These are phyloP conservation scores for Adelges cooleyi DNA, from an alignment of 1,140 invertebrate species.

Conservation along the genomic window DNA sequence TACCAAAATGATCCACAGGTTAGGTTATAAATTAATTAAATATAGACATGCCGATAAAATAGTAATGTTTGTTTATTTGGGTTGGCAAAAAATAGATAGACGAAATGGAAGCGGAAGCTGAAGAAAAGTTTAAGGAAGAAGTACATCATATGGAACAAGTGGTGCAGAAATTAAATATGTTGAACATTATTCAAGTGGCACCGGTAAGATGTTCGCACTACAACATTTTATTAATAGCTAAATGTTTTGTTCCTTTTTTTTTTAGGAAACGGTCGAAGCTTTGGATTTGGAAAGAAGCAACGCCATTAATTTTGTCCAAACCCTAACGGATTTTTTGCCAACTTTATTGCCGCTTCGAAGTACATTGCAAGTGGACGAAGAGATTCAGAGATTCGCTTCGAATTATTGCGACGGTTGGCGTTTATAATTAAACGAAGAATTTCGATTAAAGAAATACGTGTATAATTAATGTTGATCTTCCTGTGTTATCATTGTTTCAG, in stretches of 20 bases:
- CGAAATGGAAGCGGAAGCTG: slow-evolving; percentile 19
- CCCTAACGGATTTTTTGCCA: slow-evolving; percentile 57
- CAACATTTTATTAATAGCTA: not conserved
- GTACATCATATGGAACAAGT: slow-evolving; percentile 2
- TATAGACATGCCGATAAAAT: too few relatives aligned
- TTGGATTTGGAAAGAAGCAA: slow-evolving; percentile 67
- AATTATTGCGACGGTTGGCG: slow-evolving; percentile 45
- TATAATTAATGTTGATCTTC: not conserved
- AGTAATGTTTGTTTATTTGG: not conserved
- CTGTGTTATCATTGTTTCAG: not conserved
- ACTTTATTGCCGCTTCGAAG: slow-evolving; percentile 56
- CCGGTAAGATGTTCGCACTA: slow-evolving; percentile 22
- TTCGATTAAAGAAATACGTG: not conserved
- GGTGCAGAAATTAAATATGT: slow-evolving; percentile 15
- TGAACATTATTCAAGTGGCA: slow-evolving; percentile 18
- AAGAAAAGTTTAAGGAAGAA: slow-evolving; percentile 9
- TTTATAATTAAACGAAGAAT: not conserved
- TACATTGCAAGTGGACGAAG: slow-evolving; percentile 72
- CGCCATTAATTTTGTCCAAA: slow-evolving; percentile 61
- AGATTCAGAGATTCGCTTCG: slow-evolving; percentile 80
- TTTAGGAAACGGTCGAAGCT: slow-evolving; percentile 17
- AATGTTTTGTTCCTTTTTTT: not conserved
- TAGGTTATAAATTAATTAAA: not conserved
- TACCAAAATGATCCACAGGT: slow-evolving; percentile 29
- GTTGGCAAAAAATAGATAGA: not conserved